phyloP scores from a whole-genome alignment of 1,140 invertebrate genomes.

The Aphidius gifuensis region DNA sequence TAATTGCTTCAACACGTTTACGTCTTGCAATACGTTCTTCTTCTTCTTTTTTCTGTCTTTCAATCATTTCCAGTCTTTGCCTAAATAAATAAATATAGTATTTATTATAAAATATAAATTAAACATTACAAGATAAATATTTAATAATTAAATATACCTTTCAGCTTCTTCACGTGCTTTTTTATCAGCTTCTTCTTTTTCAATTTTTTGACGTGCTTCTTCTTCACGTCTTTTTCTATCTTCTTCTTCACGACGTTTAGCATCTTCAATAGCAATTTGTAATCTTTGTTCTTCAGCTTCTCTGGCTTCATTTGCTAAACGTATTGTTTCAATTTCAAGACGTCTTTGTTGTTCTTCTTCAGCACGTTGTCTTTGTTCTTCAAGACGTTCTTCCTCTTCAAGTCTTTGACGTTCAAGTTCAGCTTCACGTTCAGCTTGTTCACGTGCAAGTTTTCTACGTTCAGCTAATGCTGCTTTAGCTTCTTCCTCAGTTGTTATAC shows the following conservation, averaged over 20 bases:
- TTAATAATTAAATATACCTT: slow-evolving; percentile 40
- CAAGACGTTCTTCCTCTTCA: slow-evolving; percentile 69
- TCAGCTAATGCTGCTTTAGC: slow-evolving; percentile 87
- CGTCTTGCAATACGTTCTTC: slow-evolving; percentile 73
- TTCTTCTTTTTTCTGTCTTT: slow-evolving; percentile 74
- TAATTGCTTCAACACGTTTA: slow-evolving; percentile 79
- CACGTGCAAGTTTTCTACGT: slow-evolving; percentile 74
- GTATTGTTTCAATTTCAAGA: slow-evolving; percentile 72
- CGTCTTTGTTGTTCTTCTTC: slow-evolving; percentile 79
- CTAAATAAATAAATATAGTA: slow-evolving; percentile 44
- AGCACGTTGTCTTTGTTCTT: slow-evolving; percentile 70
- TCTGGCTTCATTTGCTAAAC: slow-evolving; percentile 68
- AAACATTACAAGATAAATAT: slow-evolving; percentile 15
- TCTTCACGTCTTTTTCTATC: slow-evolving; percentile 63
- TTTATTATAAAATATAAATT: slow-evolving; percentile 3
- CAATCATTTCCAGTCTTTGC: slow-evolving; percentile 70
- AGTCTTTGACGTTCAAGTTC: slow-evolving; percentile 74
- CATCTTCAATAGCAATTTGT: slow-evolving; percentile 67
- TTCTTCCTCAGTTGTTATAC: slow-evolving; percentile 84
- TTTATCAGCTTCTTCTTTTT: slow-evolving; percentile 74
- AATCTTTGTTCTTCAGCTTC: slow-evolving; percentile 73
- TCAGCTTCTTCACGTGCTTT: slow-evolving; percentile 77
- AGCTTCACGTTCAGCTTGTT: slow-evolving; percentile 82
- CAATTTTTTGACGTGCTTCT: slow-evolving; percentile 65
- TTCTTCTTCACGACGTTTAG: slow-evolving; percentile 63